These are phyloP conservation scores for Desmophyllum pertusum DNA, from an alignment of 92 coral and sea anemone species.

Conservation along the genomic window DNA sequence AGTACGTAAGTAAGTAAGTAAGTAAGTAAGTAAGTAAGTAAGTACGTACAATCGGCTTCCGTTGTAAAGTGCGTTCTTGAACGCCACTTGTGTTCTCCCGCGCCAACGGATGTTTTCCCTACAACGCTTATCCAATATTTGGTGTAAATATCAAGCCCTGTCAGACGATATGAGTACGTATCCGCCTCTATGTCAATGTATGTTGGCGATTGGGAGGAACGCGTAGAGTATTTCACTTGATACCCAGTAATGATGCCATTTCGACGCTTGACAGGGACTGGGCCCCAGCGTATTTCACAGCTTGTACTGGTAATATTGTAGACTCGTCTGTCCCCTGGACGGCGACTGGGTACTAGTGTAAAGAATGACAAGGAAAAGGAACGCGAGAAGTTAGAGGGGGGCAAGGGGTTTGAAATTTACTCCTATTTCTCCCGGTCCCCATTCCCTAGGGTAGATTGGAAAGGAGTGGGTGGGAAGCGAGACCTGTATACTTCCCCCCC, in stretches of 20 bases:
- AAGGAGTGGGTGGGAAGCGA: too few species aligned
- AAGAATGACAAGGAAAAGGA: background rate
- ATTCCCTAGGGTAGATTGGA: too few species aligned
- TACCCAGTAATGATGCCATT: constrained; percentile 48
- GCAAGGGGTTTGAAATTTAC: too few species aligned
- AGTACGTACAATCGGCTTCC: constrained; percentile 1
- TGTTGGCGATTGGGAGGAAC: background rate
- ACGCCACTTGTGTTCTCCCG: background rate
- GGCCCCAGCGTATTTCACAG: constrained; percentile 26
- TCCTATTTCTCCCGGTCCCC: too few species aligned
- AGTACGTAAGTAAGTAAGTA: background rate
- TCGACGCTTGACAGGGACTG: constrained; percentile 23
- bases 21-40: too few species aligned
- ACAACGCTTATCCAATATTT: background rate
- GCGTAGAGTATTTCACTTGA: background rate
- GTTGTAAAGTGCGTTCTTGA: background rate
- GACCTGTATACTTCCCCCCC: too few species aligned
- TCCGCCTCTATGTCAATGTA: background rate
- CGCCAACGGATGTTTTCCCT: constrained; percentile 25
- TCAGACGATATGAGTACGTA: constrained; percentile 1
- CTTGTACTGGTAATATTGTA: constrained; percentile 7
- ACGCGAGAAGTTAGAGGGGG: too few species aligned
- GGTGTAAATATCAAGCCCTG: constrained; percentile 2
- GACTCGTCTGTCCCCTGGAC: constrained; percentile 2
- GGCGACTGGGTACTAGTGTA: constrained; percentile 8